Evolutionary conservation across 37 sponge, comb jelly and placozoan genomes (phyloP).

Genomic region (Dysidea cf. avara): DNA sequence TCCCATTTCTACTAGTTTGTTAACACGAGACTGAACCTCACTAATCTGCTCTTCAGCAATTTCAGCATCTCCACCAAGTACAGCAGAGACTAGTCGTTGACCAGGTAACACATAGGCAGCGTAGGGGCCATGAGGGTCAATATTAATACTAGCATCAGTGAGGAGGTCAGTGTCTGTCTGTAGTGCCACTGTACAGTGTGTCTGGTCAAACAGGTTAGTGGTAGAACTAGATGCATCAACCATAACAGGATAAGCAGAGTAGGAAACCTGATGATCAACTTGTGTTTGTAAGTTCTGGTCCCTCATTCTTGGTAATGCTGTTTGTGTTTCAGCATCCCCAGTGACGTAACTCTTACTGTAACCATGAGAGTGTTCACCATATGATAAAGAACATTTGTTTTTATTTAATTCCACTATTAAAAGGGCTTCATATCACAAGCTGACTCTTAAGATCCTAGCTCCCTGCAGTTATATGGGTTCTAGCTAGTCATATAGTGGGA

Average conservation of each 20-base stretch:
- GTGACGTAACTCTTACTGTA: slow-evolving; percentile 20
- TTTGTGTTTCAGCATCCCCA: slow-evolving; percentile 54
- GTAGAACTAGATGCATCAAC: slow-evolving; percentile 19
- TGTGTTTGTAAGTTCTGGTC: slow-evolving; percentile 33
- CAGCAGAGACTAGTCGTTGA: slow-evolving; percentile 51
- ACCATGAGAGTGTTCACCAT: slow-evolving; percentile 3
- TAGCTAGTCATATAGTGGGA: no score
- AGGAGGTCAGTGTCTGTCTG: slow-evolving; percentile 20
- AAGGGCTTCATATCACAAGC: no score
- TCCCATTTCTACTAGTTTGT: neutral
- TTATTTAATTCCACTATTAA: no score
- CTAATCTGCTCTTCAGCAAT: slow-evolving; percentile 2
- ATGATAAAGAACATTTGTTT: no score
- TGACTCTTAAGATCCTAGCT: no score
- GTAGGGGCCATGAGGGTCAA: slow-evolving; percentile 9
- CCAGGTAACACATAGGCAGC: slow-evolving; percentile 47
- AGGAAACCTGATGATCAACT: neutral
- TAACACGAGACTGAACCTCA: slow-evolving; percentile 23
- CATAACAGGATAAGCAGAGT: neutral
- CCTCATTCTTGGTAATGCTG: slow-evolving; percentile 21
- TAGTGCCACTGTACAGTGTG: neutral
- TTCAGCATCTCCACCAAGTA: slow-evolving; percentile 41
- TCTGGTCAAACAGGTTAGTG: slow-evolving; percentile 10
- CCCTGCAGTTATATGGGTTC: no score
- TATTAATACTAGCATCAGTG: slow-evolving; percentile 7